Base-by-base conservation (phyloP, 2,797 vertebrate species). In the Erithacus rubecula region DNA sequence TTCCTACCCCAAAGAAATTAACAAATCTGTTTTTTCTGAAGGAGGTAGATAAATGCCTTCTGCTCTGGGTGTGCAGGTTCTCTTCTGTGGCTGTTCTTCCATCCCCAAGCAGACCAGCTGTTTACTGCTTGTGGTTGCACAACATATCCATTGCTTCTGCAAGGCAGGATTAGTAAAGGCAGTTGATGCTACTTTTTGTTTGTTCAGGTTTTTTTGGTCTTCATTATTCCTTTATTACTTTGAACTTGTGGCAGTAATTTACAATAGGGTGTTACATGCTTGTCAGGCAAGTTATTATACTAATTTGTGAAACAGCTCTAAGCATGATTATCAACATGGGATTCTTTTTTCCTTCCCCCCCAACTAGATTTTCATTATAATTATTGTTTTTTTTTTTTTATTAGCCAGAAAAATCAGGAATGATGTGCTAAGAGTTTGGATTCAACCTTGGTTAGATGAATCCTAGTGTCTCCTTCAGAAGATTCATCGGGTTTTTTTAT, bases 381-480 rank as follows among this genome's bases (percentile, higher is more conserved):
- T 83, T 83, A 70, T 39, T 52, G 26, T n/a, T n/a, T n/a, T n/a
- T n/a, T n/a, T 85, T 70, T 87, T 70, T 89, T 93, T 84, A 72
- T 75, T 65, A 83, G 19, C 10, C 6, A 83, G 81, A 69, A 91
- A 70, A 90, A 78, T 62, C 39, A 60, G 71, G 59, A 81, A 43
- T 76, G 8, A 46, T 62, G 13, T 43, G 37, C 36, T 78, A 58
- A 46, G 32, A 74, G 27, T 41, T 9, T 60, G 6, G 34, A 49
- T 87, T 91, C 56, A n/a, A 24, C 52, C 89, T 69, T 87, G 72
- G 36, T 64, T 46, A 65, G 43, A 64, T 76, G 93, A 96, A 94
- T 69, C 65, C 55, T 63, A 18, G 18, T 86, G 49, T 69, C 82
- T 94, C 52, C 41, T 96, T 96, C 80, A 83, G 58, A 95, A 95